phyloP scores from a whole-genome alignment of 2,888 invertebrate species.

The Barypeithes pellucidus region DNA sequence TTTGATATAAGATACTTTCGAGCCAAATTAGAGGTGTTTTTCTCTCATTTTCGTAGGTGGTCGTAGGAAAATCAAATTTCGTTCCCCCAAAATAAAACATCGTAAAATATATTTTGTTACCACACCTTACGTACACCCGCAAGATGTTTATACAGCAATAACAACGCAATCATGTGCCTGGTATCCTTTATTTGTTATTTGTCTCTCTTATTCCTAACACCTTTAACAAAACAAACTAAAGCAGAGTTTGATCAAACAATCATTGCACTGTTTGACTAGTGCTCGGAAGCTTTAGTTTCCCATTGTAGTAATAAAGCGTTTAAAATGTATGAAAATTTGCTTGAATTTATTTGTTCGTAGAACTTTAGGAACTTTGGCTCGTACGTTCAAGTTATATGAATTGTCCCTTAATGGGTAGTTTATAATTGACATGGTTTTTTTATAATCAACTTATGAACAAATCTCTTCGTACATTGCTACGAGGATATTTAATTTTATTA shows the following conservation, averaged over 20 bases:
- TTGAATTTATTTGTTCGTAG: constrained; percentile 17
- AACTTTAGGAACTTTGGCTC: constrained; percentile 5
- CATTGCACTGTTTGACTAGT: constrained; percentile 28
- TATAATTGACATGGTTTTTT: too few relatives aligned
- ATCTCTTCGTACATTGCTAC: too few relatives aligned
- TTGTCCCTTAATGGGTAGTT: neutral
- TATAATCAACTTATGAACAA: too few relatives aligned
- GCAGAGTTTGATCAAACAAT: constrained; percentile 30
- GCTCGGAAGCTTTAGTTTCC: constrained; percentile 26
- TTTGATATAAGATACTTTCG: too few relatives aligned
- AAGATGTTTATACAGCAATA: constrained; percentile 9
- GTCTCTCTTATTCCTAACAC: constrained; percentile 1
- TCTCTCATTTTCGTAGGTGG: too few relatives aligned
- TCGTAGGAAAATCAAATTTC: neutral
- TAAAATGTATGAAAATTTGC: constrained; percentile 20
- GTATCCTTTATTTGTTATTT: constrained; percentile 11
- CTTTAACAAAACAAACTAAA: constrained; percentile 26
- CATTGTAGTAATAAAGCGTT: constrained; percentile 27
- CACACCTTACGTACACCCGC: neutral
- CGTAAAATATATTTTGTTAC: neutral
- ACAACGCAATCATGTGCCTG: neutral
- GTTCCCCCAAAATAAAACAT: neutral
- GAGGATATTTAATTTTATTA: too few relatives aligned
- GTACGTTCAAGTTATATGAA: neutral
- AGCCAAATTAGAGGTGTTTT: too few relatives aligned